Evolutionary conservation across 2,888 invertebrate species (phyloP).

Genomic region (Caenorhabditis sp.): DNA sequence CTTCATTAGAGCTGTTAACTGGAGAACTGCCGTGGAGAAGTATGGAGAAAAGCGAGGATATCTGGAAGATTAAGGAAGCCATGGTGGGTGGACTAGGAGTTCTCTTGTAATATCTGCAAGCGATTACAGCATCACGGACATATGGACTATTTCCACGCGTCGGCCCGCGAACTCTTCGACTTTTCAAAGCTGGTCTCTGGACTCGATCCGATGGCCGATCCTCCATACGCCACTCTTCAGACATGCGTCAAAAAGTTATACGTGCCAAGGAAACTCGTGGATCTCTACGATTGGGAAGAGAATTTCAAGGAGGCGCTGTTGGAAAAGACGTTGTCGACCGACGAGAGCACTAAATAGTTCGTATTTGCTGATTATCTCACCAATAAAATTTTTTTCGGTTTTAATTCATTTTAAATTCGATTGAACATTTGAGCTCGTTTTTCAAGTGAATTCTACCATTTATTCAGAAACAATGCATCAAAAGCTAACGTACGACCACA

Average conservation of each 20-base stretch:
- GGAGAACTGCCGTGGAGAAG: slow-evolving; percentile 56
- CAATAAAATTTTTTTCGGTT: too few relatives aligned
- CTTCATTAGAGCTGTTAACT: slow-evolving; percentile 39
- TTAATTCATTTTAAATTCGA: too few relatives aligned
- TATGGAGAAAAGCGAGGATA: slow-evolving; percentile 58
- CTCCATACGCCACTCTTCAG: slow-evolving; percentile 40
- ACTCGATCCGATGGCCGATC: slow-evolving; percentile 38
- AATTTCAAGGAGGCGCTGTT: slow-evolving; percentile 42
- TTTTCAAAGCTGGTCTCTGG: slow-evolving; percentile 32
- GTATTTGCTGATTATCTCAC: too few relatives aligned
- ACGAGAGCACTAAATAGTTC: slow-evolving; percentile 18
- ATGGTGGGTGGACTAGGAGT: slow-evolving; percentile 39
- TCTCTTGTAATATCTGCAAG: not conserved
- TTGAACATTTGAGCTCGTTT: too few relatives aligned
- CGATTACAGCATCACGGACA: slow-evolving; percentile 31
- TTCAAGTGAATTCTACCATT: too few relatives aligned
- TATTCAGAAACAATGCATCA: too few relatives aligned
- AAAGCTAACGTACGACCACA: too few relatives aligned
- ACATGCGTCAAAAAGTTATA: slow-evolving; percentile 31
- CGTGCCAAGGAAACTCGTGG: slow-evolving; percentile 30
- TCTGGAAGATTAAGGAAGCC: slow-evolving; percentile 61
- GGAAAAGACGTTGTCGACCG: slow-evolving; percentile 18
- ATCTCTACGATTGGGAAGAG: slow-evolving; percentile 59
- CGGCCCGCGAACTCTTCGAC: slow-evolving; percentile 12
- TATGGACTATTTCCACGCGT: slow-evolving; percentile 11